Percentiles rank a stretch among this genome's conserved stretches.
These are phyloP conservation scores for Typhlomys cinereus DNA, from an alignment of 2,113 vertebrate species.

Conservation along the genomic window DNA sequence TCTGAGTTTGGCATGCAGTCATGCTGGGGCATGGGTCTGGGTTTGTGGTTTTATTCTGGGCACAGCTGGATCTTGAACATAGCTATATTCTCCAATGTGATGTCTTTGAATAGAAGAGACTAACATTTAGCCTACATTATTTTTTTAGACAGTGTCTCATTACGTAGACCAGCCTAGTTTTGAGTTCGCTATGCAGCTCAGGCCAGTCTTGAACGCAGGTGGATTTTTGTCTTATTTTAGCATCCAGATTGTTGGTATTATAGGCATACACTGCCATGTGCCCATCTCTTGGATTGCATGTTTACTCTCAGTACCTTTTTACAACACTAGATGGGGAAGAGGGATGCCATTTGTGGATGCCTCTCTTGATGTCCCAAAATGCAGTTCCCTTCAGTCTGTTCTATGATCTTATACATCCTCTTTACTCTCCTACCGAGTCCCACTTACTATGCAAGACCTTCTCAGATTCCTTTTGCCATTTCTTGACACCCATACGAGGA, in stretches of 20 bases:
- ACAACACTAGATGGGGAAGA: background rate
- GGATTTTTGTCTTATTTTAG: background rate
- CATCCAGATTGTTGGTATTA: background rate
- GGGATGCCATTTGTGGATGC: background rate
- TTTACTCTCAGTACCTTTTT: background rate
- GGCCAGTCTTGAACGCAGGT: background rate
- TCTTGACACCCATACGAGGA: background rate
- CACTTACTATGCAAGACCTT: background rate
- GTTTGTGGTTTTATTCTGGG: background rate
- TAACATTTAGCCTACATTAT: background rate
- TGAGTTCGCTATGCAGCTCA: background rate
- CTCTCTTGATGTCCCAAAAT: background rate
- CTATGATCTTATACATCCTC: background rate
- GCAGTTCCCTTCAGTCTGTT: background rate
- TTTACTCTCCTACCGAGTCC: background rate
- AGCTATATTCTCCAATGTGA: background rate
- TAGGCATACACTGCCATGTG: background rate
- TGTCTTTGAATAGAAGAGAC: background rate
- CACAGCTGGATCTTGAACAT: background rate
- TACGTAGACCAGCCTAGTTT: background rate
- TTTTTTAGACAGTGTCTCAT: background rate
- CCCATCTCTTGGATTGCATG: background rate
- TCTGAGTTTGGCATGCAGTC: background rate
- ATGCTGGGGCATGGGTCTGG: too few species aligned
- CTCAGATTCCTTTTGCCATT: background rate